A percentile compares a stretch with the other conserved stretches of the same genome.
phyloP scores from a whole-genome alignment of 1,140 invertebrate species.

The Neomicropteryx cornuta region DNA sequence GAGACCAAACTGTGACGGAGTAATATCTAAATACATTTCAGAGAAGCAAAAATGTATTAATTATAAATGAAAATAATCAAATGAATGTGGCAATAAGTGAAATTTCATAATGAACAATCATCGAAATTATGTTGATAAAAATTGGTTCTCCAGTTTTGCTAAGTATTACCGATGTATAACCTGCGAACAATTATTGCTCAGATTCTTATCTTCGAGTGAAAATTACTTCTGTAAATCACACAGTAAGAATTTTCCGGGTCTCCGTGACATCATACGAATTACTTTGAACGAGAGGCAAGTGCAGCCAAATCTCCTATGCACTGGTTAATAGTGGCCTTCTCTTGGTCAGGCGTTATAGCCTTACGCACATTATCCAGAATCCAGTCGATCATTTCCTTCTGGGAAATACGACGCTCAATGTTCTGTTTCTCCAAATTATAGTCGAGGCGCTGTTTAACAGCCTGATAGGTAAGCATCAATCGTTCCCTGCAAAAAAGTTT shows the following conservation, averaged over 20 bases:
- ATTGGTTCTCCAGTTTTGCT: too few relatives aligned
- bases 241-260: too few relatives aligned
- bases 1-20: too few relatives aligned
- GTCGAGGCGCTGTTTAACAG: slow-evolving; percentile 79
- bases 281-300: slow-evolving; percentile 39
- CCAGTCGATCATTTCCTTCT: slow-evolving; percentile 92
- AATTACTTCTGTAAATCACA: too few relatives aligned
- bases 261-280: background rate
- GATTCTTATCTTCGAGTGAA: background rate
- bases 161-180: background rate
- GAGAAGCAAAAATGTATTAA: too few relatives aligned
- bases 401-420: slow-evolving; percentile 69
- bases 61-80: too few relatives aligned
- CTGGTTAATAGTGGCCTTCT: slow-evolving; percentile 79
- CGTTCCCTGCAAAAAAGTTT: slow-evolving; percentile 3
- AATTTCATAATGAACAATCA: too few relatives aligned
- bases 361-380: slow-evolving; percentile 74
- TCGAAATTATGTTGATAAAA: too few relatives aligned
- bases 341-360: slow-evolving; percentile 85
- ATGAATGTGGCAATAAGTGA: too few relatives aligned
- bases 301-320: slow-evolving; percentile 80
- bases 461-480: slow-evolving; percentile 25
- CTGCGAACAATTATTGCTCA: background rate
- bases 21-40: too few relatives aligned
- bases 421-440: slow-evolving; percentile 80